A percentile compares a stretch with the other conserved stretches of the same genome.
These are phyloP conservation scores for Lacanobia oleracea DNA, from an alignment of 2,888 invertebrate genomes.

Conservation along the genomic window DNA sequence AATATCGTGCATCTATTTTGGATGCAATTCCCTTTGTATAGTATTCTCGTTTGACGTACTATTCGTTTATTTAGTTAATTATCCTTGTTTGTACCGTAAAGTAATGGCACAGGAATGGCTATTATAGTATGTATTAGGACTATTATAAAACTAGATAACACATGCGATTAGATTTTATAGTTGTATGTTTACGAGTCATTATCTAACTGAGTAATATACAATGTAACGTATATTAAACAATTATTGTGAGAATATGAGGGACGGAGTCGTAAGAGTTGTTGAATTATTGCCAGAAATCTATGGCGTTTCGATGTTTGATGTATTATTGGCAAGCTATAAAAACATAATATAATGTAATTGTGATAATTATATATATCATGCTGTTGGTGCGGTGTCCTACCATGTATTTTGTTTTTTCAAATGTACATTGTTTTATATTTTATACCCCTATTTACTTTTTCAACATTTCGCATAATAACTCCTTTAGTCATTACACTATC, in stretches of 20 bases:
- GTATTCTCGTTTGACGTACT: conserved; percentile 68
- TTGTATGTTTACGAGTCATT: conserved; percentile 84
- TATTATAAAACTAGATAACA: conserved; percentile 75
- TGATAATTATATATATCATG: conserved; percentile 85
- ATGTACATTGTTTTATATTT: conserved; percentile 64
- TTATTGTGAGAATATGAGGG: conserved; percentile 73
- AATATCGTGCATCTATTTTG: conserved; percentile 76
- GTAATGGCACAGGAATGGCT: conserved; percentile 75
- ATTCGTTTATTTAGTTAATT: conserved; percentile 65
- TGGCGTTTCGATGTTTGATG: conserved; percentile 85
- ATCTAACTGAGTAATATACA: conserved; percentile 85
- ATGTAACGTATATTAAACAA: conserved; percentile 81
- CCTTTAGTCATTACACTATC: conserved; percentile 66
- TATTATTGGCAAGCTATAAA: conserved; percentile 84
- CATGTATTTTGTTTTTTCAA: conserved; percentile 62
- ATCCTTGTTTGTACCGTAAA: conserved; percentile 70
- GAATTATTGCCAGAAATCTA: conserved; percentile 85
- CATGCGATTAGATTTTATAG: conserved; percentile 88
- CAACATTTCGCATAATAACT: conserved; percentile 70
- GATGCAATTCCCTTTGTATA: conserved; percentile 72
- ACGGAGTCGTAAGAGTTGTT: conserved; percentile 80
- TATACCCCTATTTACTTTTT: conserved; percentile 61
- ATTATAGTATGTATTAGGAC: conserved; percentile 75
- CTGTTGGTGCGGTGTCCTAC: conserved; percentile 80
- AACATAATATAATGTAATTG: conserved; percentile 69